Conservation (phyloP, 2,888 invertebrate genomes). For the Drosophila meridiana region DNA sequence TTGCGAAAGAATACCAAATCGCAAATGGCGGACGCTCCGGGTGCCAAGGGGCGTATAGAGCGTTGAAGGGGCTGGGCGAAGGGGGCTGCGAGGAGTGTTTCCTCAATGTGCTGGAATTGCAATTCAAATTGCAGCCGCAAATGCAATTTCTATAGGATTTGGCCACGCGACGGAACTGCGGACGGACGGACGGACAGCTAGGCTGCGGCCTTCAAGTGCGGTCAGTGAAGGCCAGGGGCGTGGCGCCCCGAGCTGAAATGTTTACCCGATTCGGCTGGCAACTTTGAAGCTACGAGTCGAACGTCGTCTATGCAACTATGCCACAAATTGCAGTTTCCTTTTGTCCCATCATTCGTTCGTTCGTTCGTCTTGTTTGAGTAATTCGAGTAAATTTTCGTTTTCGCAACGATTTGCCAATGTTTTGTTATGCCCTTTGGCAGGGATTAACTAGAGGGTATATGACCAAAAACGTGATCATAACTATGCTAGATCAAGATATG, state of each 20-base stretch:
- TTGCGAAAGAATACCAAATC: conserved; percentile 49
- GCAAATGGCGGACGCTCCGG: conserved; percentile 34
- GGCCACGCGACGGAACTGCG: conserved; percentile 17
- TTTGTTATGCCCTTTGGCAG: conserved; percentile 36
- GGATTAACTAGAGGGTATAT: background rate
- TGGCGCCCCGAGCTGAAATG: conserved; percentile 25
- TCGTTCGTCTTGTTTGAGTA: conserved; percentile 60
- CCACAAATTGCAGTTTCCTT: conserved; percentile 53
- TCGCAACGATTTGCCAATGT: conserved; percentile 54
- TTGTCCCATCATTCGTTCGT: conserved; percentile 48
- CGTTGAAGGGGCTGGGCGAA: background rate
- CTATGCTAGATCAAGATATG: too few species aligned
- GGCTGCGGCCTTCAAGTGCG: conserved; percentile 3
- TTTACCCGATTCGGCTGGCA: conserved; percentile 38
- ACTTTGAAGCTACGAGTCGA: conserved; percentile 23
- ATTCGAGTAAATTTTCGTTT: conserved; percentile 51
- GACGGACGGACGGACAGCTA: background rate
- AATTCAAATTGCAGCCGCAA: conserved; percentile 77
- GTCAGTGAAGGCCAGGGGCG: conserved; percentile 21
- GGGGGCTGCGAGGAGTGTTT: background rate
- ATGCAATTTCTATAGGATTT: conserved; percentile 79
- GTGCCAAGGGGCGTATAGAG: background rate
- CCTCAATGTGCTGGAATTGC: conserved; percentile 56
- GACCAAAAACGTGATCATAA: background rate
- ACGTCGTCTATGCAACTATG: conserved; percentile 38